Evolutionary conservation across 2,888 invertebrate genomes (phyloP), one percentile per base, ranked within the genome.

Genomic region (Archaeoteleia sp.): DNA sequence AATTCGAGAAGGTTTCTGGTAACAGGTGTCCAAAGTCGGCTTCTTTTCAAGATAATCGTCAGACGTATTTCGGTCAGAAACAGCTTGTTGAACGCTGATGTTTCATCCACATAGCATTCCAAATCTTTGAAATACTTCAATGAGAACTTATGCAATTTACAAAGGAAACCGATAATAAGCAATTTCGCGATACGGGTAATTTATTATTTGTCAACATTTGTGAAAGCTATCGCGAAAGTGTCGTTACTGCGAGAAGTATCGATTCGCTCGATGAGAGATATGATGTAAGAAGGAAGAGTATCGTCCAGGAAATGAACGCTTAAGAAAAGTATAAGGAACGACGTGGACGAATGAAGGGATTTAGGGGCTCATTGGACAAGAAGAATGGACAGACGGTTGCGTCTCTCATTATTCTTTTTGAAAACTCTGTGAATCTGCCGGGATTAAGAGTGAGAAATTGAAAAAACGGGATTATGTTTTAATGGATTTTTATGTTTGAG

Each of bases 11-110:
- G 69, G 70, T 63, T 55, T 48, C 55, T 15, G 72, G 75, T 77
- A 77, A 77, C 77, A 77, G 77, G 77, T 77, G 77, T 75, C 73
- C 75, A 58, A 57, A 62, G 65, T 72, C 67, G 70, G 66, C 65
- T 70, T 62, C 57, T 42, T 68, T 67, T 58, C 40, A 43, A 61
- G 39, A 39, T 30, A 25, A 29, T 7, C 32, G 60, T 45, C 60
- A 43, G 45, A 60, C 32, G 39, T 54, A 49, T 32, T 35, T 49
- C 30, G 29, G 12, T 39, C 7, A 15, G 55, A 42, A 42, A 53
- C 57, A 58, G 42, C 46, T 53, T 48, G 25, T 25, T 37, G 34
- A 27, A 15, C 54, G 17, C 32, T 45, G 42, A 60, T 48, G 54
- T 12, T 20, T 20, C 20, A 20, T 20, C 20, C 20, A 20, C n/a